A percentile compares a stretch with the other conserved stretches of the same genome.
Conservation (phyloP, 1,140 invertebrate genomes). For the Pristionchus pacificus region DNA sequence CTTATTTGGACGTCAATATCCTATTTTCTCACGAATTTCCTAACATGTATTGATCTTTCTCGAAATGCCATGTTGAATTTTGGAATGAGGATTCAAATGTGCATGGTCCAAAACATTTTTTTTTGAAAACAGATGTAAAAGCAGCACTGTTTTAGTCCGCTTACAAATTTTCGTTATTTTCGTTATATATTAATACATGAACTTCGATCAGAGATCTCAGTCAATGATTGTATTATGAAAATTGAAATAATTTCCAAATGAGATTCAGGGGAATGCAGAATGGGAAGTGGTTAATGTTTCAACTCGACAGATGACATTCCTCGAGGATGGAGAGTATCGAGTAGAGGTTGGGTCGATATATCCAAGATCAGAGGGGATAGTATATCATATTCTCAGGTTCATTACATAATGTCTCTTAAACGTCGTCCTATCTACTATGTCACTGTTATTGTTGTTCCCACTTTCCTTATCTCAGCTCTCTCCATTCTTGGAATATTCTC, state of each 20-base stretch:
- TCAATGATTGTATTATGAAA: background rate
- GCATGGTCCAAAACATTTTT: too few relatives aligned
- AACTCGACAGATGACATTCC: conserved; percentile 47
- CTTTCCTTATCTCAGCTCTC: conserved; percentile 49
- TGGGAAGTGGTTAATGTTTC: conserved; percentile 51
- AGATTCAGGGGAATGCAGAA: conserved; percentile 46
- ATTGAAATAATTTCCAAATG: too few relatives aligned
- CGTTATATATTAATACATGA: too few relatives aligned
- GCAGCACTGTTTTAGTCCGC: too few relatives aligned
- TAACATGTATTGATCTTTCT: too few relatives aligned
- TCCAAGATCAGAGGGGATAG: conserved; percentile 22
- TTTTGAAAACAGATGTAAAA: too few relatives aligned
- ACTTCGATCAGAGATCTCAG: background rate
- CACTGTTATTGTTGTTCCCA: conserved; percentile 53
- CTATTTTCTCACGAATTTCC: too few relatives aligned
- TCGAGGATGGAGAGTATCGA: conserved; percentile 39
- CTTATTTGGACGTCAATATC: too few relatives aligned
- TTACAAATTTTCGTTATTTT: too few relatives aligned
- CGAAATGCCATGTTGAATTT: too few relatives aligned
- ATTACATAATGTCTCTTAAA: conserved; percentile 52
- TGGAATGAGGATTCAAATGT: too few relatives aligned
- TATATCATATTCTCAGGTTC: conserved; percentile 33
- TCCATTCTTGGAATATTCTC: conserved; percentile 53
- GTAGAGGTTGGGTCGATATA: conserved; percentile 29
- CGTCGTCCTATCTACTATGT: conserved; percentile 50